Conservation (phyloP, 1,140 invertebrate species). For the Oppia nitens region DNA sequence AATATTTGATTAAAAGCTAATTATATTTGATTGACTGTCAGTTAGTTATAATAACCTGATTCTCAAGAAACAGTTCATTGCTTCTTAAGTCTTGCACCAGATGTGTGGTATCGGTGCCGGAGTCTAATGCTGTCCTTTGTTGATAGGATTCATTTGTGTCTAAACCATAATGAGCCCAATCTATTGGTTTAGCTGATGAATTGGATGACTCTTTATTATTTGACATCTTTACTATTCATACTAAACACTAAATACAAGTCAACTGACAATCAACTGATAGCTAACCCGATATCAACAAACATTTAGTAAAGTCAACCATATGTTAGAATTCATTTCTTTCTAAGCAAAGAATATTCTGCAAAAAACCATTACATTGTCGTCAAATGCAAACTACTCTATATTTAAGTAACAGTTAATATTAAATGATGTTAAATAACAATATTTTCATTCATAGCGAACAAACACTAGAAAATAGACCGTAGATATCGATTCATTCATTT, state of each 20-base stretch:
- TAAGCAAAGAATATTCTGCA: no score
- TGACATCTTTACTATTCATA: neutral
- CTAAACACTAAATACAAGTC: neutral
- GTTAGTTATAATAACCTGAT: neutral
- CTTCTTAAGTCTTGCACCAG: neutral
- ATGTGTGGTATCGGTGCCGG: neutral
- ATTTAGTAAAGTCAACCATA: no score
- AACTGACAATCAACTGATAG: no score
- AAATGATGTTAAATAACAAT: no score
- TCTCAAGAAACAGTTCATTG: neutral
- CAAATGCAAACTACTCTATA: no score
- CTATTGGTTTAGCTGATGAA: neutral
- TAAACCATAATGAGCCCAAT: neutral
- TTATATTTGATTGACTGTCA: neutral
- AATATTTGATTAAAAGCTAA: neutral
- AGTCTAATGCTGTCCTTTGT: neutral
- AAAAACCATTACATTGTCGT: no score
- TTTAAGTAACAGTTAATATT: no score
- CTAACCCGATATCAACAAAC: no score
- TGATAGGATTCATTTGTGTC: neutral
- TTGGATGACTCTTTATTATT: neutral
- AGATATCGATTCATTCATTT: no score
- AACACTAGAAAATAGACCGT: no score
- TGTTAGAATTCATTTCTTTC: no score
- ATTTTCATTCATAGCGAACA: no score